phyloP scores from a whole-genome alignment of 2,888 invertebrate genomes.

The Plutella xylostella region DNA sequence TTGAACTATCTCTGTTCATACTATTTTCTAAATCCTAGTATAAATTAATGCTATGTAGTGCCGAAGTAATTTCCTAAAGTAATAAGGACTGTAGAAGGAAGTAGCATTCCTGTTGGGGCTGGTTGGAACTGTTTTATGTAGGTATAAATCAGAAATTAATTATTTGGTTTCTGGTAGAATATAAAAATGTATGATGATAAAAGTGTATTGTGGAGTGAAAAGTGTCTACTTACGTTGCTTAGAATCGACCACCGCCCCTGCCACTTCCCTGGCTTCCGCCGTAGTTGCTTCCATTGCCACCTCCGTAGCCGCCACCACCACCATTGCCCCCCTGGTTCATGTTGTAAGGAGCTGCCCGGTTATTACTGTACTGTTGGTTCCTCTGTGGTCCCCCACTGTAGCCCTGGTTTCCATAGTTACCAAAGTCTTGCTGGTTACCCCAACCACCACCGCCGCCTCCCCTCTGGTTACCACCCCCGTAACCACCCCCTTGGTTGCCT shows the following conservation, averaged over 20 bases:
- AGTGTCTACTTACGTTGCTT: conserved; percentile 21
- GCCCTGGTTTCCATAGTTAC: conserved; percentile 84
- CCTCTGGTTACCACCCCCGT: conserved; percentile 38
- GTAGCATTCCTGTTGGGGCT: too few relatives aligned
- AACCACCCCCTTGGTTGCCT: conserved; percentile 44
- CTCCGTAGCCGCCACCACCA: conserved; percentile 50
- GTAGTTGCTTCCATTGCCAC: conserved; percentile 51
- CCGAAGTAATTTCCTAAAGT: too few relatives aligned
- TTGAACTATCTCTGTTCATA: conserved; percentile 27
- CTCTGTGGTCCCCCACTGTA: conserved; percentile 90
- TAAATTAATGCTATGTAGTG: conserved; percentile 60
- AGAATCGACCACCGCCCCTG: conserved; percentile 42
- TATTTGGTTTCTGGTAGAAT: too few relatives aligned
- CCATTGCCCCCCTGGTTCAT: conserved; percentile 71
- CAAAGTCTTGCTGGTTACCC: conserved; percentile 76
- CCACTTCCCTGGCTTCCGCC: conserved; percentile 60
- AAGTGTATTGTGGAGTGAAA: too few relatives aligned
- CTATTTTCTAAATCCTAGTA: conserved; percentile 1
- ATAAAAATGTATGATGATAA: too few relatives aligned
- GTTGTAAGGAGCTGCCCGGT: conserved; percentile 79
- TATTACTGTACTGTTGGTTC: conserved; percentile 78
- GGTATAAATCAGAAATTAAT: too few relatives aligned
- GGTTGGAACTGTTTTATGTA: too few relatives aligned
- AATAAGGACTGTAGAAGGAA: too few relatives aligned
- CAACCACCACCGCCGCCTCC: conserved; percentile 62